Conservation (phyloP, 2,888 invertebrate species). For the Notodonta ziczac region DNA sequence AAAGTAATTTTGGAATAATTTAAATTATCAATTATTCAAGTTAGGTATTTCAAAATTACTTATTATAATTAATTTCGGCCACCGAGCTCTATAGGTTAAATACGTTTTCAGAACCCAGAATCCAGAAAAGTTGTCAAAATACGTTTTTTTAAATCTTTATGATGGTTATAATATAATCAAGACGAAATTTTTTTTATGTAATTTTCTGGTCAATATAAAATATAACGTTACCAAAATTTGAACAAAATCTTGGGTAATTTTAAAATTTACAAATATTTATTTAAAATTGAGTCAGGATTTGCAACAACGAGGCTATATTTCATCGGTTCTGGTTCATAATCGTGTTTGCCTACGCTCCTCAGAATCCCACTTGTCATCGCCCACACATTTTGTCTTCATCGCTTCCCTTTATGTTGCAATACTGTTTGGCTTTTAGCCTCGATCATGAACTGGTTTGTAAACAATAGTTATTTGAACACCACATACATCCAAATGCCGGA, state of each 20-base stretch:
- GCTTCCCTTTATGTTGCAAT: conserved; percentile 18
- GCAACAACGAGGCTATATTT: conserved; percentile 16
- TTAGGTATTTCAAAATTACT: too few relatives aligned
- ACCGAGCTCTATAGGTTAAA: too few relatives aligned
- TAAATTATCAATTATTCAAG: too few relatives aligned
- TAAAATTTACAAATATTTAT: background rate
- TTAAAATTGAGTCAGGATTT: background rate
- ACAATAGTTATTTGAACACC: background rate
- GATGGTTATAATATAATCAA: too few relatives aligned
- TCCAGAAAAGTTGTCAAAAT: too few relatives aligned
- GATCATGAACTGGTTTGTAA: conserved; percentile 1
- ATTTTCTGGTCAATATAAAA: conserved; percentile 5
- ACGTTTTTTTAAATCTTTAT: too few relatives aligned
- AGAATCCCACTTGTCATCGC: conserved; percentile 45
- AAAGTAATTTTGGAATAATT: too few relatives aligned
- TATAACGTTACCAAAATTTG: conserved; percentile 14
- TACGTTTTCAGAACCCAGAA: too few relatives aligned
- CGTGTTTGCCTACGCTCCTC: conserved; percentile 52
- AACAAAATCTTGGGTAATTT: background rate
- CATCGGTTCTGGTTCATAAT: conserved; percentile 44
- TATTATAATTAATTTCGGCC: too few relatives aligned
- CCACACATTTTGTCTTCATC: conserved; percentile 26
- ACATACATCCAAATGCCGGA: background rate
- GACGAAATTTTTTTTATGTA: background rate
- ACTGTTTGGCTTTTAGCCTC: background rate